phyloP scores from a whole-genome alignment of 2,797 vertebrate species.

The Enteromius radiatus region DNA sequence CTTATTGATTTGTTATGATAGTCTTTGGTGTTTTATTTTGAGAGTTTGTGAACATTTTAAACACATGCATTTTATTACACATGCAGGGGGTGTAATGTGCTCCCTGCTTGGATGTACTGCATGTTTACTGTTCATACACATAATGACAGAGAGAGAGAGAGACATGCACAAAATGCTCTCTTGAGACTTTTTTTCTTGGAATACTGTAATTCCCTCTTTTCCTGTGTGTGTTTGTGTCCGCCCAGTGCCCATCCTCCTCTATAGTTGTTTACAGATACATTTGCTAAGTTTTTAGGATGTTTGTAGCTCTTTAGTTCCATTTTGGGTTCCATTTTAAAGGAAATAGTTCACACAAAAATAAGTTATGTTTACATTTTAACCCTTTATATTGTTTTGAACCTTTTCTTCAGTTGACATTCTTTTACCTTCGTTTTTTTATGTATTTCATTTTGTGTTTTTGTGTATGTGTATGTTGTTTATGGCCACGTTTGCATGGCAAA shows the following conservation, averaged over 20 bases:
- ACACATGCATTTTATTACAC: slow-evolving; percentile 13
- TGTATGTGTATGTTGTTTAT: not conserved
- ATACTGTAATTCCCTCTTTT: slow-evolving; percentile 7
- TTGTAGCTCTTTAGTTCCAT: not conserved
- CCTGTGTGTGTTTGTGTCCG: not conserved
- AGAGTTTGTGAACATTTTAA: slow-evolving; percentile 4
- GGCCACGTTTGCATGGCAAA: not conserved
- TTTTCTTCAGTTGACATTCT: not conserved
- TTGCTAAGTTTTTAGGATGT: not conserved
- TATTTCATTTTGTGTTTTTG: not conserved
- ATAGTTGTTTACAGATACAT: not conserved
- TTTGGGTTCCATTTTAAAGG: not conserved
- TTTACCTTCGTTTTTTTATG: not conserved
- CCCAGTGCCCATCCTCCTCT: not conserved
- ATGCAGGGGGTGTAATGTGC: not conserved
- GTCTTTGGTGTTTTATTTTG: not conserved
- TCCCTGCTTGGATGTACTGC: not conserved
- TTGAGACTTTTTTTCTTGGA: slow-evolving; percentile 3
- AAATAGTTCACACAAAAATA: not conserved
- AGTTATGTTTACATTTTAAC: not conserved
- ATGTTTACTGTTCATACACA: not conserved
- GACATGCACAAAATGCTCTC: not conserved
- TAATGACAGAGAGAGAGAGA: not conserved
- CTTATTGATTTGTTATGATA: not conserved
- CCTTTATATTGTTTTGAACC: not conserved